Evolutionary conservation across 2,113 vertebrate genomes (phyloP).

Genomic region (Caranx ignobilis): DNA sequence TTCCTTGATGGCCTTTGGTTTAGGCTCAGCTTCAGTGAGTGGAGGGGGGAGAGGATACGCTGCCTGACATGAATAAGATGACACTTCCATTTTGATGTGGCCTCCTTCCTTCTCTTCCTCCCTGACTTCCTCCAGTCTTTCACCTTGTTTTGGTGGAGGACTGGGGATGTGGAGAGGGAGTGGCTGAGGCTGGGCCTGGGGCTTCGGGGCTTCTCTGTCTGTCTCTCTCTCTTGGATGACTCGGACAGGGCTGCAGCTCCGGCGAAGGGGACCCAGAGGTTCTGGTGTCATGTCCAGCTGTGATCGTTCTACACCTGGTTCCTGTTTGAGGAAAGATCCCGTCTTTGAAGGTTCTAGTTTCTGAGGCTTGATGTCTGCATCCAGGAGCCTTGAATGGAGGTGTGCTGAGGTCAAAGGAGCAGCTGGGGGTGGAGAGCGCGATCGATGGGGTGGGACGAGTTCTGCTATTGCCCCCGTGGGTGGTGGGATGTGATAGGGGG

Average conservation of each 20-base stretch:
- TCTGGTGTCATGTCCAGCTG: constrained; percentile 25
- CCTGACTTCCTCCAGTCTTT: constrained; percentile 78
- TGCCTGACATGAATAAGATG: constrained; percentile 77
- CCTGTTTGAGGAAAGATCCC: constrained; percentile 54
- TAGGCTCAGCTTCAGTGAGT: constrained; percentile 73
- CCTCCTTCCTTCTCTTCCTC: constrained; percentile 80
- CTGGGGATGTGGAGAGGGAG: constrained; percentile 37
- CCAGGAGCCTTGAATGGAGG: constrained; percentile 77
- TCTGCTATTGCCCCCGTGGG: constrained; percentile 83
- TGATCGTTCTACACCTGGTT: constrained; percentile 45
- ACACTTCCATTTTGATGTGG: constrained; percentile 78
- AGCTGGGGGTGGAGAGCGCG: constrained; percentile 82
- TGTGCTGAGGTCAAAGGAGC: constrained; percentile 80
- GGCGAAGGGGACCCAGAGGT: constrained; percentile 39
- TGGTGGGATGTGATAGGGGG: constrained; percentile 90
- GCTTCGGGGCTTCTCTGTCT: constrained; percentile 12
- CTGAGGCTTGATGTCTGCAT: constrained; percentile 87
- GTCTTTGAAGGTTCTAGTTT: constrained; percentile 70
- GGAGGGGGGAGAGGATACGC: constrained; percentile 78
- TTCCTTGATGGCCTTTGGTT: constrained; percentile 69
- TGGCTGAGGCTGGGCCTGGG: constrained; percentile 39
- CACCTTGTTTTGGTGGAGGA: constrained; percentile 23
- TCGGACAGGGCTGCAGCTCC: constrained; percentile 49
- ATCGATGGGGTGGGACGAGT: constrained; percentile 66
- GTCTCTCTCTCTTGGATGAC: constrained; percentile 18